A percentile compares a stretch with the other conserved stretches of the same genome.
Conservation (phyloP, 1,140 invertebrate species). For the Calephelis nemesis region DNA sequence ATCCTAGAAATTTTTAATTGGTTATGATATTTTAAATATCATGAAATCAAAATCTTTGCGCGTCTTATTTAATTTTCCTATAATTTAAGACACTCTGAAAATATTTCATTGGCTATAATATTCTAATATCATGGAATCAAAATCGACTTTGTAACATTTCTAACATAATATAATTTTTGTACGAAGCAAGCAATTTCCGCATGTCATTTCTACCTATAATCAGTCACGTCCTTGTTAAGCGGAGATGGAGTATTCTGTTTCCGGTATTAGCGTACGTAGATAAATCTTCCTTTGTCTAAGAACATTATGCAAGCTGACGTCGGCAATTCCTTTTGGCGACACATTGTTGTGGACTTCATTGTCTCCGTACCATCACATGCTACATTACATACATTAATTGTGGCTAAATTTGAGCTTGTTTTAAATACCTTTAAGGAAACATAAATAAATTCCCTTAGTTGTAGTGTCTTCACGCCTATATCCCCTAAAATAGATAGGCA, state of each 20-base stretch:
- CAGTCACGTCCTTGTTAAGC: constrained; percentile 9
- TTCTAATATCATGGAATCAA: too few relatives aligned
- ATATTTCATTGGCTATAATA: too few relatives aligned
- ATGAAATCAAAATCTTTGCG: too few relatives aligned
- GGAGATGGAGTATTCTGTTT: constrained; percentile 12
- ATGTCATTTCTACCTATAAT: constrained; percentile 10
- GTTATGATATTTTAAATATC: too few relatives aligned
- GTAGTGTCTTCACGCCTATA: too few relatives aligned
- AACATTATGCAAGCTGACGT: constrained; percentile 55
- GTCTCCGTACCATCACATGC: neutral
- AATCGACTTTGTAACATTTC: neutral
- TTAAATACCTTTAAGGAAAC: neutral
- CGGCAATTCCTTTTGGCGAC: constrained; percentile 40
- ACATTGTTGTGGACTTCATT: constrained; percentile 26
- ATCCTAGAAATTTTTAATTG: too few relatives aligned
- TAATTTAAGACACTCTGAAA: too few relatives aligned
- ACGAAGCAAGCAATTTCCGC: constrained; percentile 5
- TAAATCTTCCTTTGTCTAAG: constrained; percentile 51
- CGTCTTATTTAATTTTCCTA: too few relatives aligned
- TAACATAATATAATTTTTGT: constrained; percentile 1
- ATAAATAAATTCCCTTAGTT: neutral
- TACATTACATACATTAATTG: constrained; percentile 10
- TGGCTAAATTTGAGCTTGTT: neutral
- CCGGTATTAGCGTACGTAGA: constrained; percentile 15
- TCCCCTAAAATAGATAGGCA: too few relatives aligned